Conservation (phyloP, 2,797 vertebrate species). For the Delichon dasypus region DNA sequence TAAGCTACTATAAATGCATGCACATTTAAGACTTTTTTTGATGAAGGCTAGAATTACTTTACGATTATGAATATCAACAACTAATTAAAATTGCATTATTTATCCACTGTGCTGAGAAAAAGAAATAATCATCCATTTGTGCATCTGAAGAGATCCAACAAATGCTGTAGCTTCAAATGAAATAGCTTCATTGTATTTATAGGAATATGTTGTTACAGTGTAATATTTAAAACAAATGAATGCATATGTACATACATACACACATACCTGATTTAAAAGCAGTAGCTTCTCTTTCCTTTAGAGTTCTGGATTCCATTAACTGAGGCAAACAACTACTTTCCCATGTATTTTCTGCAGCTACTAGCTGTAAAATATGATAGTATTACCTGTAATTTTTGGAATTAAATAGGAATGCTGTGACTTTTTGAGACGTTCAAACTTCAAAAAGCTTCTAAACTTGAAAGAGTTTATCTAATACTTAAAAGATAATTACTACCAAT, state of each 20-base stretch:
- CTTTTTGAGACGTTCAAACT: not conserved
- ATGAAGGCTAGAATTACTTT: not conserved
- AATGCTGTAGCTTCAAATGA: not conserved
- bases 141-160: not conserved
- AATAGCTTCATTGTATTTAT: not conserved
- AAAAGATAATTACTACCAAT: not conserved
- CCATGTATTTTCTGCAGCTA: conserved; percentile 51
- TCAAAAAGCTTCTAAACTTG: not conserved
- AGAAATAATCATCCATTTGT: not conserved
- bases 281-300: conserved; percentile 42
- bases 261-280: conserved; percentile 71
- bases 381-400: conserved; percentile 15
- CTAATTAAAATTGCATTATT: not conserved
- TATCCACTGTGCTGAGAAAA: not conserved
- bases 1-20: not conserved
- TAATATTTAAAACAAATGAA: not conserved
- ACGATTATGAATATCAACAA: not conserved
- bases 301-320: conserved; percentile 31
- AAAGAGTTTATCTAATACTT: not conserved
- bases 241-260: not conserved
- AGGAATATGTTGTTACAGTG: not conserved
- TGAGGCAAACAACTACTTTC: conserved; percentile 36
- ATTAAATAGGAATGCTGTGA: conserved; percentile 10
- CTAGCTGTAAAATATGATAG: conserved; percentile 74
- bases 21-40: not conserved